Base-by-base conservation (phyloP, 2,888 invertebrate genomes). In the Chrysolina oricalcia region DNA sequence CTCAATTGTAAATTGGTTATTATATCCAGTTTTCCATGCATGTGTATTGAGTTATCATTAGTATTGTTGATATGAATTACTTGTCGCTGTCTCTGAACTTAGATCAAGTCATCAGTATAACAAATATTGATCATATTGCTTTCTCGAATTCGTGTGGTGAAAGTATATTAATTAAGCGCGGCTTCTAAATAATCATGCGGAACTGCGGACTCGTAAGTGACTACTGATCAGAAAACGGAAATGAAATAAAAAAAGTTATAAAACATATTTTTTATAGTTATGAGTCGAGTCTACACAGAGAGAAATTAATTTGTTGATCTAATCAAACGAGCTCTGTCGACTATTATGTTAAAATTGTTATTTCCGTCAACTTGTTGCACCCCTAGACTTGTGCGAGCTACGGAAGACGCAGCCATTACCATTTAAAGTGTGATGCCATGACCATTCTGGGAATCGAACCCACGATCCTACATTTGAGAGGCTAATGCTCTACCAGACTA, bases 91-190 rank as follows among this genome's bases (percentile, higher is more conserved):
- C 23, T 23, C 10, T 53, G 21, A 53, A 53, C 53, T 13, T 11
- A 53, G 53, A 53, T 53, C 11, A 21, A 53, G 21, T 53, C 53
- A 53, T 53, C 53, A 53, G 21, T 53, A 53, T 53, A 13, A 53
- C 11, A 53, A 13, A 21, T 13, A 53, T 53, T 21, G 21, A 53
- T 21, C 21, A 53, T 21, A 13, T 2, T 53, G 53, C 53, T 53
- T 53, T 21, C 21, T 53, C 53, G 53, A 53, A 53, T 17, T 53
- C 11, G 53, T 11, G 2, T 10, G 53, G 21, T 17, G 53, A 53
- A 53, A 53, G 53, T 21, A 21, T 53, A 53, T 19, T 53, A 21
- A 53, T 53, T 19, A 21, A 21, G 53, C 4, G 21, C 17, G 21
- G 53, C 53, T 21, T 21, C 15, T 19, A 53, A 4, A 11, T 19